Evolutionary conservation across 2,888 invertebrate genomes (phyloP).

Genomic region (Lapara coniferarum): DNA sequence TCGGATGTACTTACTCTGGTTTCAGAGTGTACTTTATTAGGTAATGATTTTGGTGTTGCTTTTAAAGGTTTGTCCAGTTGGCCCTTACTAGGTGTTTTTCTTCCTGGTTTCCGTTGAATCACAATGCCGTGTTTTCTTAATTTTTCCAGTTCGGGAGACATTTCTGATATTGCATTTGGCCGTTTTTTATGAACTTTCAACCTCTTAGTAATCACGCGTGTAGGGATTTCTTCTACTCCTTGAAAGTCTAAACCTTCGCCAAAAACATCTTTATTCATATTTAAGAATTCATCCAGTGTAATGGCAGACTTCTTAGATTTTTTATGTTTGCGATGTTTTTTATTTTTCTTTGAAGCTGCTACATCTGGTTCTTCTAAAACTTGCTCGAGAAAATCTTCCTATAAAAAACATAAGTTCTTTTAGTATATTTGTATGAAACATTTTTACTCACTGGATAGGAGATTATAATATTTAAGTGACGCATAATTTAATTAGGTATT

Average conservation of each 20-base stretch:
- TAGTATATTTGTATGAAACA: not conserved
- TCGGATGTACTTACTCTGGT: slow-evolving; percentile 50
- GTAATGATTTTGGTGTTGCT: slow-evolving; percentile 19
- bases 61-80: slow-evolving; percentile 30
- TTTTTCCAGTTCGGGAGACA: slow-evolving; percentile 65
- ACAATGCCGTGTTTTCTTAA: slow-evolving; percentile 72
- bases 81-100: slow-evolving; percentile 26
- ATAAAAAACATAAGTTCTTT: slow-evolving; percentile 40
- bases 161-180: slow-evolving; percentile 42
- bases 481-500: too few species aligned
- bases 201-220: slow-evolving; percentile 65
- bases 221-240: slow-evolving; percentile 77
- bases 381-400: slow-evolving; percentile 71
- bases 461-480: too few species aligned
- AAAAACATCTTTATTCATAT: slow-evolving; percentile 80
- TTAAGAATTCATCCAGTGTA: slow-evolving; percentile 76
- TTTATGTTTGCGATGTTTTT: slow-evolving; percentile 77
- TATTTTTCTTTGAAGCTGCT: slow-evolving; percentile 56
- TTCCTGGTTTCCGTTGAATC: slow-evolving; percentile 60
- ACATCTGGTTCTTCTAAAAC: slow-evolving; percentile 62
- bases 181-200: slow-evolving; percentile 58
- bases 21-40: slow-evolving; percentile 26
- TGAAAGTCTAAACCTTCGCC: slow-evolving; percentile 75
- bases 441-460: too few species aligned
- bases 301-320: slow-evolving; percentile 76